Percentiles rank a stretch among this genome's conserved stretches.
Conservation (phyloP, 1,140 invertebrate species). For the Mylabris phalerata region DNA sequence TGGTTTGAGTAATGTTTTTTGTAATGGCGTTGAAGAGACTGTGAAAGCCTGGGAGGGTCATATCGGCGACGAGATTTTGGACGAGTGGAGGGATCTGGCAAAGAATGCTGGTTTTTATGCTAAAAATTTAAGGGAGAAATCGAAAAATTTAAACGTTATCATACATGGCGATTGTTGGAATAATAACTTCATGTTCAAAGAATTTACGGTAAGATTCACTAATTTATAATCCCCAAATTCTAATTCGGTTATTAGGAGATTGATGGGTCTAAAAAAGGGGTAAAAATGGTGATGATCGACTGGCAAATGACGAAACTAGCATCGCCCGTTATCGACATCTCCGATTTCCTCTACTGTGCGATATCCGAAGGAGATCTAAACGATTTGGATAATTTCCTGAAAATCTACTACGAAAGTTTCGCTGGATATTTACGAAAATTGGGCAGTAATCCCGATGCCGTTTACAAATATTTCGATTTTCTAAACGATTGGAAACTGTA, state of each 20-base stretch:
- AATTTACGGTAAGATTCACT: slow-evolving; percentile 17
- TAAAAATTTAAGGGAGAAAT: slow-evolving; percentile 46
- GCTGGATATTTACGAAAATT: neutral
- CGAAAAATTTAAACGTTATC: slow-evolving; percentile 3
- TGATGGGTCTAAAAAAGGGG: neutral
- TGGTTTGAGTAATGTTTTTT: neutral
- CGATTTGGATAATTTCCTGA: slow-evolving; percentile 1
- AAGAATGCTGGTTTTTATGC: slow-evolving; percentile 2
- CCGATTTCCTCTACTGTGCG: neutral
- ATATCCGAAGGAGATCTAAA: slow-evolving; percentile 6
- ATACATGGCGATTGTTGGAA: slow-evolving; percentile 29
- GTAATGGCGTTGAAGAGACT: slow-evolving; percentile 1
- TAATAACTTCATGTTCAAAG: slow-evolving; percentile 30
- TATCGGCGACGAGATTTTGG: slow-evolving; percentile 1
- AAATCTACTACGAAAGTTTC: neutral
- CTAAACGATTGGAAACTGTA: slow-evolving; percentile 27
- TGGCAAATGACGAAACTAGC: slow-evolving; percentile 3
- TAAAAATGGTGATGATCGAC: neutral
- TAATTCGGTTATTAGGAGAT: neutral
- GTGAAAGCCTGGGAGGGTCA: slow-evolving; percentile 16
- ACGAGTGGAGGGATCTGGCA: slow-evolving; percentile 1
- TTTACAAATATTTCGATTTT: neutral
- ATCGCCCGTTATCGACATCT: neutral
- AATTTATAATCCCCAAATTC: neutral
- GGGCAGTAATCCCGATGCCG: slow-evolving; percentile 15